Evolutionary conservation across 35 echinoderm and acorn worm genomes (phyloP).

Genomic region (Eucidaris tribuloides): DNA sequence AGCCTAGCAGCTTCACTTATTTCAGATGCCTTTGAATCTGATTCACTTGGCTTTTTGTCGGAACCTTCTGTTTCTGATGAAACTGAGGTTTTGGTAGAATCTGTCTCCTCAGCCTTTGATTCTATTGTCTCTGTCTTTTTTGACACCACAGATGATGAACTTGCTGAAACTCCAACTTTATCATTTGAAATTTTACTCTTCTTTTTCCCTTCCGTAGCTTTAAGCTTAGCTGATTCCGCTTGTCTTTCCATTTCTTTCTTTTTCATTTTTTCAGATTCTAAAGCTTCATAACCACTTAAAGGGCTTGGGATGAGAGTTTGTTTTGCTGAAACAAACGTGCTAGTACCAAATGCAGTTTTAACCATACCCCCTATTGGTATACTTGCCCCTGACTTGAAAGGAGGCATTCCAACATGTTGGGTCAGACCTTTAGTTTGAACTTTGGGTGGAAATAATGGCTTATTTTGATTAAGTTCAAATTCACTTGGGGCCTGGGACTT

Average conservation of each 20-base stretch:
- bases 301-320: not conserved
- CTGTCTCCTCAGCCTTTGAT: too few relatives aligned
- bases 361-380: conserved; percentile 18
- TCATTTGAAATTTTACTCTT: too few relatives aligned
- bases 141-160: too few relatives aligned
- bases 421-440: conserved; percentile 1
- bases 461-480: not conserved
- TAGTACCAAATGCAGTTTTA: not conserved
- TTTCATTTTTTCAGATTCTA: not conserved
- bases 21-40: too few relatives aligned
- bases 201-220: not conserved
- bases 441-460: conserved; percentile 2
- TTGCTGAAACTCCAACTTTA: too few relatives aligned
- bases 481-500: conserved; percentile 9
- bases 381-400: not conserved
- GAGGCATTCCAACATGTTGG: too few relatives aligned
- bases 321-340: not conserved
- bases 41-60: too few relatives aligned
- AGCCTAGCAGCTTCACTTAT: not conserved
- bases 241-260: not conserved
- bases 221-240: not conserved
- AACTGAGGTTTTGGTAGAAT: too few relatives aligned
- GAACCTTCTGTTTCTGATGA: too few relatives aligned
- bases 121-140: too few relatives aligned
- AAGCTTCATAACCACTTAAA: not conserved